A percentile compares a stretch with the other conserved stretches of the same genome.
Conservation (phyloP, 2,888 invertebrate genomes). For the Acanthosepion lycidas region DNA sequence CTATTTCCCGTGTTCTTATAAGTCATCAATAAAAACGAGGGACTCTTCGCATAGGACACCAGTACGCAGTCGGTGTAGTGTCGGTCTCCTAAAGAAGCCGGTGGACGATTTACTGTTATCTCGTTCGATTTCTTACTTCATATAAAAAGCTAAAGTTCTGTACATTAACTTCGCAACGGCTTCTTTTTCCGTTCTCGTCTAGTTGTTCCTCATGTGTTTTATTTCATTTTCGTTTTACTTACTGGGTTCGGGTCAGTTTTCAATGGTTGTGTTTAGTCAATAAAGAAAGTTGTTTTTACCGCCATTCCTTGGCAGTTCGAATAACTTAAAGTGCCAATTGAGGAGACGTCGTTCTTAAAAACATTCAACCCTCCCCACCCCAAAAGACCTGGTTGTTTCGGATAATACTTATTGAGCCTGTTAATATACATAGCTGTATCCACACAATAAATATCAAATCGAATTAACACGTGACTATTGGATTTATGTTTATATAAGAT, state of each 20-base stretch:
- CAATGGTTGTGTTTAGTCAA: not conserved
- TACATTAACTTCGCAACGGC: not conserved
- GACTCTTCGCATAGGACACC: not conserved
- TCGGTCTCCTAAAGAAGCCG: not conserved
- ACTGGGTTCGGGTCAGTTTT: not conserved
- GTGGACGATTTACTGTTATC: not conserved
- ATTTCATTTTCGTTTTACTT: not conserved
- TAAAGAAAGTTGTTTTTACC: not conserved
- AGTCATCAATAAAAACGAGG: not conserved
- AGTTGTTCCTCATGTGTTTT: not conserved
- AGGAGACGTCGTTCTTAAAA: too few relatives aligned
- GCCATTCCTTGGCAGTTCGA: not conserved
- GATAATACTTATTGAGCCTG: too few relatives aligned
- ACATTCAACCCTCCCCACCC: too few relatives aligned
- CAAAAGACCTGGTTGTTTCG: too few relatives aligned
- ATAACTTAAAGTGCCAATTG: too few relatives aligned
- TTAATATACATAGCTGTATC: too few relatives aligned
- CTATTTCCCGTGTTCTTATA: not conserved
- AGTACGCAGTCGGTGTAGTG: not conserved
- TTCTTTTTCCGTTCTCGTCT: not conserved
- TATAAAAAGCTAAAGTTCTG: not conserved
- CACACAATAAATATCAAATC: too few relatives aligned
- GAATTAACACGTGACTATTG: too few relatives aligned
- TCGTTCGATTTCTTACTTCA: not conserved
- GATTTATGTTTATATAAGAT: too few relatives aligned